phyloP scores from a whole-genome alignment of 2,888 invertebrate genomes.

The Baccha elongata region DNA sequence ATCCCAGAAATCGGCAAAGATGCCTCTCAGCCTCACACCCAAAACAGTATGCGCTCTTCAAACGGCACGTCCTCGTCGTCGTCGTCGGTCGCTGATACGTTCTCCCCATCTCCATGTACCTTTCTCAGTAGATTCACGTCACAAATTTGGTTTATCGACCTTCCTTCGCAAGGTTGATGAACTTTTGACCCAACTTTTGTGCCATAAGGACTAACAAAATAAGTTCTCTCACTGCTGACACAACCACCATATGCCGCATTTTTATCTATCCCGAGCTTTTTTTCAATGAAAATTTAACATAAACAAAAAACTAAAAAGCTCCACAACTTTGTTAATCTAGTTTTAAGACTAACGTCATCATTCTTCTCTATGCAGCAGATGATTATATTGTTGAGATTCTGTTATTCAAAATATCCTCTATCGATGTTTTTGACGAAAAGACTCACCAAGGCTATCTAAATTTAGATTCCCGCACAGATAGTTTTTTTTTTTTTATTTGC shows the following conservation, averaged over 20 bases:
- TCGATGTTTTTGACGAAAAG: slow-evolving; percentile 49
- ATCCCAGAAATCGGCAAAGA: slow-evolving; percentile 34
- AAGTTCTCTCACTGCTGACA: slow-evolving; percentile 32
- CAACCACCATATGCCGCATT: slow-evolving; percentile 12
- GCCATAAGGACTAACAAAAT: slow-evolving; percentile 40
- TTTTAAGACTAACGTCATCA: slow-evolving; percentile 62
- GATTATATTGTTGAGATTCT: slow-evolving; percentile 42
- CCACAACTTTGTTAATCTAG: slow-evolving; percentile 48
- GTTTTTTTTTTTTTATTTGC: slow-evolving; percentile 5
- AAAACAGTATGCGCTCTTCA: not conserved
- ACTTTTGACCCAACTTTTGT: slow-evolving; percentile 75
- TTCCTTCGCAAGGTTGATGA: slow-evolving; percentile 74
- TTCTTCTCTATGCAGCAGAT: slow-evolving; percentile 46
- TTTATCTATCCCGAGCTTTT: slow-evolving; percentile 63
- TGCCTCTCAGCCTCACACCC: slow-evolving; percentile 15
- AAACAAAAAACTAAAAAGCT: slow-evolving; percentile 52
- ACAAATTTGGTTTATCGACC: slow-evolving; percentile 75
- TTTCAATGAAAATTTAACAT: slow-evolving; percentile 30
- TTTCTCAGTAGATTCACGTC: slow-evolving; percentile 53
- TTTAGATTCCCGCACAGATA: slow-evolving; percentile 39
- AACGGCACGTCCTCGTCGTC: slow-evolving; percentile 35
- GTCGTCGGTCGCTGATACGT: not conserved
- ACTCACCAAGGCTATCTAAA: slow-evolving; percentile 66
- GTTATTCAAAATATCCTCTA: slow-evolving; percentile 9
- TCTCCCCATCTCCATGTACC: slow-evolving; percentile 25